These are phyloP conservation scores for Pristis pectinata DNA, from an alignment of 2,797 vertebrate species.

Conservation along the genomic window DNA sequence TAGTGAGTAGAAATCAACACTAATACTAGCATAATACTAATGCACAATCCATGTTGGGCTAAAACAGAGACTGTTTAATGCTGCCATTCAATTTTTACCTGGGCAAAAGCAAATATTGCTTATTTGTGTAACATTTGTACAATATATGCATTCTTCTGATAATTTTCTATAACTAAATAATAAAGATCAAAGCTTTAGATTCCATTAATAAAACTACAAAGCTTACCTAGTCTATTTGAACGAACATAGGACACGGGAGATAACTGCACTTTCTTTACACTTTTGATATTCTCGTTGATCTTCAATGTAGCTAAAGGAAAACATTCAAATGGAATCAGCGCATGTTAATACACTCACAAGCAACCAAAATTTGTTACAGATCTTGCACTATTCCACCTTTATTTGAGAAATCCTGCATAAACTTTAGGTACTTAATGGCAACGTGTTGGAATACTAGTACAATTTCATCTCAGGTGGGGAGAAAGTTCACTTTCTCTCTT, in stretches of 20 bases:
- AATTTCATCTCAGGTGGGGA: not conserved
- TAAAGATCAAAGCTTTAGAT: not conserved
- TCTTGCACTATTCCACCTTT: not conserved
- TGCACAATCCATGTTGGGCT: not conserved
- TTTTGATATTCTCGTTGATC: slow-evolving; percentile 58
- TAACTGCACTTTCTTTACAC: slow-evolving; percentile 69
- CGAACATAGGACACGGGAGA: slow-evolving; percentile 64
- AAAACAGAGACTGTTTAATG: not conserved
- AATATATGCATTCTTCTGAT: not conserved
- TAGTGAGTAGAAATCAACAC: not conserved
- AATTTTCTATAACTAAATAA: not conserved
- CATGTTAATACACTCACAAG: not conserved
- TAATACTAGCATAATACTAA: not conserved
- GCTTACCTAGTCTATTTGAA: slow-evolving; percentile 66
- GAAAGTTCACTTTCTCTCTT: not conserved
- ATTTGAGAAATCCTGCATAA: not conserved
- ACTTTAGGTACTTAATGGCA: not conserved
- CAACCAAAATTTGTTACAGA: not conserved
- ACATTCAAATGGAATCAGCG: not conserved
- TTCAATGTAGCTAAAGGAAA: slow-evolving; percentile 67
- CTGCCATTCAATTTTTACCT: not conserved
- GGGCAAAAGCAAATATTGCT: not conserved
- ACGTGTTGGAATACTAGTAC: not conserved
- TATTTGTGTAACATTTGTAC: too few relatives aligned
- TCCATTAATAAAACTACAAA: not conserved